Base-by-base conservation (phyloP, 2,113 vertebrate species). In the Apodemus speciosus region DNA sequence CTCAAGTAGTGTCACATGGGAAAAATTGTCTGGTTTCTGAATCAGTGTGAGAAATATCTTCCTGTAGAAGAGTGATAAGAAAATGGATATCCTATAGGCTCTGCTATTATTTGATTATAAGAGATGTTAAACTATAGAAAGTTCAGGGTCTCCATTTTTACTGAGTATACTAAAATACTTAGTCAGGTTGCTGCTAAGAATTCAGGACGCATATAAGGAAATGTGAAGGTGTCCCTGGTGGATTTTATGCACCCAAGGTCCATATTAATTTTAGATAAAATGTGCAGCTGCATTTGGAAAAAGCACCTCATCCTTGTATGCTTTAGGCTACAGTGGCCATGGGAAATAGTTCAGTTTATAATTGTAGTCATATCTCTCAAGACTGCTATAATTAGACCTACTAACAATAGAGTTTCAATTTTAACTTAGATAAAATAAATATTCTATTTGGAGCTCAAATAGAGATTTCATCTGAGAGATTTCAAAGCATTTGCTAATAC, bases 181-280 rank as follows among this genome's bases (percentile, higher is more conserved):
- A 62, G 85, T 89, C 77, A 90, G 32, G 84, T 95, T 80, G 76
- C 14, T 90, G 14, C 38, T 96, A 96, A 90, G 58, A 96, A 94
- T 58, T 91, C 6, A 90, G 9, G 58, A 93, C 23, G 1, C 79
- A 89, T 71, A 53, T 69, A 97, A 85, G 1, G 83, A 93, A 94
- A 94, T 71, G 16, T 35, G 1, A 71, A 40, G 35, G 3, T 64
- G 32, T 86, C 23, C 20, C 72, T 43, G 87, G 93, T 90, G 40
- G 94, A 97, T 95, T 58, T 0, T 97, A 92, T 97, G 91, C 58
- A 97, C 83, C 60, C 49, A 64, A 53, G 27, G 62, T 91, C 49
- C 92, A 75, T 96, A 95, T 96, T 97, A 97, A 97, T 96, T 97
- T 97, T 75, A 91, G 49, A 71, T 62, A 85, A 60, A 92, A 13